These are phyloP conservation scores for Homalodisca vitripennis DNA, from an alignment of 1,140 invertebrate genomes.

Conservation along the genomic window DNA sequence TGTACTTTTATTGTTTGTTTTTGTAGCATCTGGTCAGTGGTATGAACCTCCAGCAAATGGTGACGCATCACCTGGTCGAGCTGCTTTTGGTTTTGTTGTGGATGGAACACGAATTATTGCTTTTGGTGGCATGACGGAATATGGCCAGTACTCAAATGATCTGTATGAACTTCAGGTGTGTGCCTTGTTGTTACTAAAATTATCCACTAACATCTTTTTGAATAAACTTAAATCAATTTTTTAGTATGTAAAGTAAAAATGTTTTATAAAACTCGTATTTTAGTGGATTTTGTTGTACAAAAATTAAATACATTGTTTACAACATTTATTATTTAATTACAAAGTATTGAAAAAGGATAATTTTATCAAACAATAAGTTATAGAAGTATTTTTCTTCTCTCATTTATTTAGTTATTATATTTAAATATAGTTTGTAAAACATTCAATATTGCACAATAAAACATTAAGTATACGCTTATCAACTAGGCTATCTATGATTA, in stretches of 20 bases:
- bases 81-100: constrained; percentile 96
- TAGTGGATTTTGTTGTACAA: neutral
- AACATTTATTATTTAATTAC: too few species aligned
- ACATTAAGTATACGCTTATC: neutral
- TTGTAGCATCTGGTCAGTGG: constrained; percentile 97
- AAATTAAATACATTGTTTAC: too few species aligned
- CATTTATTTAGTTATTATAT: too few species aligned
- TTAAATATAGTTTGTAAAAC: too few species aligned
- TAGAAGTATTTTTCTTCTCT: too few species aligned
- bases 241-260: too few species aligned
- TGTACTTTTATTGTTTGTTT: too few species aligned
- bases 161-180: constrained; percentile 93
- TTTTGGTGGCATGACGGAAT: constrained; percentile 99
- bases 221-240: too few species aligned
- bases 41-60: constrained; percentile 71
- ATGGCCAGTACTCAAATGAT: constrained; percentile 98
- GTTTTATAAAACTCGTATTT: neutral
- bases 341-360: too few species aligned
- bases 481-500: neutral
- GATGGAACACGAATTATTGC: constrained; percentile 92
- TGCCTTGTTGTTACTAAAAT: too few species aligned
- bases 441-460: neutral
- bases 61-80: constrained; percentile 95
- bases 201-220: too few species aligned
- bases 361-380: too few species aligned